A percentile compares a stretch with the other conserved stretches of the same genome.
phyloP scores from a whole-genome alignment of 1,140 invertebrate species.

The Anagrus nilaparvatae region DNA sequence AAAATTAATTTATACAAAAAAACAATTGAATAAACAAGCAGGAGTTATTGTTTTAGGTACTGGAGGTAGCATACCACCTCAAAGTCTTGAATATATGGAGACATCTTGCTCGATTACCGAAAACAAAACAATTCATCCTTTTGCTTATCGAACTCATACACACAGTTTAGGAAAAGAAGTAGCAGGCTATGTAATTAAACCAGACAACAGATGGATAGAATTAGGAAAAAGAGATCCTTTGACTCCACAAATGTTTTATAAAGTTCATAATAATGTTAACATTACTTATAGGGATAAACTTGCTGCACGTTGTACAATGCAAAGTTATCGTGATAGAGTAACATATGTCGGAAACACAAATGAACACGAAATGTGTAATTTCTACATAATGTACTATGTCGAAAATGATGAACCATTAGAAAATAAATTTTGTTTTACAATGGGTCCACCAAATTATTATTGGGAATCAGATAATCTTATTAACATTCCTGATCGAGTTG shows the following conservation, averaged over 20 bases:
- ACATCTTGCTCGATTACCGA: constrained; percentile 72
- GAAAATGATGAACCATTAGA: constrained; percentile 66
- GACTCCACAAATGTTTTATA: constrained; percentile 94
- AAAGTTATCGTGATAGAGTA: constrained; percentile 51
- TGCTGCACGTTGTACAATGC: constrained; percentile 86
- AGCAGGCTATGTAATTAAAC: constrained; percentile 71
- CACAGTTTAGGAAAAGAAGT: constrained; percentile 82
- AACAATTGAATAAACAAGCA: constrained; percentile 63
- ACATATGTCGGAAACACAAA: constrained; percentile 78
- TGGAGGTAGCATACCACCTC: constrained; percentile 62
- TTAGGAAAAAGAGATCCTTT: constrained; percentile 88
- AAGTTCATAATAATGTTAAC: constrained; percentile 53
- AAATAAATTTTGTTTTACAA: constrained; percentile 78
- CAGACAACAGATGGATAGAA: constrained; percentile 63
- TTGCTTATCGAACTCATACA: constrained; percentile 92
- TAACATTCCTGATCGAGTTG: constrained; percentile 71
- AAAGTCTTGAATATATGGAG: constrained; percentile 74
- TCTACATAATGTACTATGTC: constrained; percentile 98
- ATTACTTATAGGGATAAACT: constrained; percentile 63
- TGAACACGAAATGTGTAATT: constrained; percentile 98
- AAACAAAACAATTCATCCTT: constrained; percentile 79
- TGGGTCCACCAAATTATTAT: constrained; percentile 71
- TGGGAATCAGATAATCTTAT: constrained; percentile 61
- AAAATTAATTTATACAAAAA: constrained; percentile 64
- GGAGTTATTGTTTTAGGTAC: constrained; percentile 82